phyloP scores from a whole-genome alignment of 2,888 invertebrate genomes.

The Lasioglossum malachurum region DNA sequence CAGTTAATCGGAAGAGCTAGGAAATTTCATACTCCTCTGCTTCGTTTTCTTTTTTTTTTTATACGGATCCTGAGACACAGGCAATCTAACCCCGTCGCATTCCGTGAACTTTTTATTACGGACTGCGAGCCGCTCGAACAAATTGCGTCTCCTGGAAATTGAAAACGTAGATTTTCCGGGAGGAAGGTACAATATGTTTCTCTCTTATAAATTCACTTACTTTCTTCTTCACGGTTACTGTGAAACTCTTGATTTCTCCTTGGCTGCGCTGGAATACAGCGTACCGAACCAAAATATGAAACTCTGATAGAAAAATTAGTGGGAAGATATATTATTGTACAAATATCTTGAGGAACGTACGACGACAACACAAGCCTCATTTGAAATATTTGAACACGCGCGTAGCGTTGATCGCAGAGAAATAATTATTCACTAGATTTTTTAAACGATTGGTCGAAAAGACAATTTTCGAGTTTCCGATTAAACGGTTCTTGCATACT shows the following conservation, averaged over 20 bases:
- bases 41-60: background rate
- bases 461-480: background rate
- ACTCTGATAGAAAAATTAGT: background rate
- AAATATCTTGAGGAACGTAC: background rate
- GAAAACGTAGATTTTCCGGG: background rate
- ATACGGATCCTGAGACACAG: background rate
- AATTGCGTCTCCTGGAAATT: background rate
- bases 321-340: background rate
- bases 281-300: background rate
- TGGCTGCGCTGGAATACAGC: background rate
- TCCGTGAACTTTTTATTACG: background rate
- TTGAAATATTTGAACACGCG: background rate
- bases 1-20: constrained; percentile 32
- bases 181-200: background rate
- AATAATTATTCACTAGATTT: background rate
- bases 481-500: background rate
- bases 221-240: background rate
- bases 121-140: background rate
- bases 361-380: background rate
- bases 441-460: background rate
- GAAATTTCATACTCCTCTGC: constrained; percentile 1
- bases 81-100: background rate
- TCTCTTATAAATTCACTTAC: background rate
- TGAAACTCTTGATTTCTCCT: background rate
- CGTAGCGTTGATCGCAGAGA: background rate